phyloP scores from a whole-genome alignment of 2,888 invertebrate genomes.

The Brachynemurus nebulosus region DNA sequence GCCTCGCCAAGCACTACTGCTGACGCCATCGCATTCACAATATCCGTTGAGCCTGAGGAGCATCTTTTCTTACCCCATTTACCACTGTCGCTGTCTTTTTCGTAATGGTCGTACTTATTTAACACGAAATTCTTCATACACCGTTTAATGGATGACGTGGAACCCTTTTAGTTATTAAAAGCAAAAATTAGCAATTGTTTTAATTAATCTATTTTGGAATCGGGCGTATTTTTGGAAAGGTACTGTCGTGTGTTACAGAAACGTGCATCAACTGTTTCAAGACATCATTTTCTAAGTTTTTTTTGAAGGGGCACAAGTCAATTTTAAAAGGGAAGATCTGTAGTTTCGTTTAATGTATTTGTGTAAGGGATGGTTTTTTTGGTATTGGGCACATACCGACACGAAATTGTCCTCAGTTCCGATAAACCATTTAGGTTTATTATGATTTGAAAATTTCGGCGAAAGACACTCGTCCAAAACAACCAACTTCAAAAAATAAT shows the following conservation, averaged over 20 bases:
- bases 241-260: no score
- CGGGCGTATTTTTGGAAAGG: no score
- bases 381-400: conserved; percentile 24
- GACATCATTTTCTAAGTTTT: no score
- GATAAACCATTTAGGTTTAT: conserved; percentile 41
- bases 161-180: conserved; percentile 2
- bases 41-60: conserved; percentile 20
- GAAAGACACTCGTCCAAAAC: not conserved
- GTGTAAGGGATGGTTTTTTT: no score
- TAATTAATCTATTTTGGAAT: no score
- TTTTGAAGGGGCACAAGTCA: no score
- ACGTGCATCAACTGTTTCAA: no score
- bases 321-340: no score
- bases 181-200: no score
- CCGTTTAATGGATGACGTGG: conserved; percentile 4
- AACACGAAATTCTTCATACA: conserved; percentile 7
- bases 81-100: not conserved
- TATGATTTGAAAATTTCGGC: conserved; percentile 17
- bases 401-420: conserved; percentile 39
- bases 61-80: not conserved
- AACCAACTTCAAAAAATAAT: not conserved
- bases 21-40: conserved; percentile 23
- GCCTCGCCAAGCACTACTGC: conserved; percentile 21
- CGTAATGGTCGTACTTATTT: not conserved
- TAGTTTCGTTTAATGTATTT: no score